phyloP scores from a whole-genome alignment of 2,888 invertebrate species.

The Entomobrya multifasciata region DNA sequence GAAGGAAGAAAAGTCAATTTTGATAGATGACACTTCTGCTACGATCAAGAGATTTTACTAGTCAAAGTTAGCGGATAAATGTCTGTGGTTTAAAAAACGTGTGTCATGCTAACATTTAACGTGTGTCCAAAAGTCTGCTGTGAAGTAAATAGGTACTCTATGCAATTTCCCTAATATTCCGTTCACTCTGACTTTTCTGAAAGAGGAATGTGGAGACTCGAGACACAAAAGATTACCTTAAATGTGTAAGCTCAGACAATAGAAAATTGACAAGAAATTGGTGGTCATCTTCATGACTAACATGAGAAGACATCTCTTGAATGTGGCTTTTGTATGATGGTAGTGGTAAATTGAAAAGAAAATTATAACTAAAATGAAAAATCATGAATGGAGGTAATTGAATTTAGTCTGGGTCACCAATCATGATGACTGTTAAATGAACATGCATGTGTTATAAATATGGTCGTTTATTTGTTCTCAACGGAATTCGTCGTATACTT shows the following conservation, averaged over 20 bases:
- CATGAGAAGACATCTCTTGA: neutral
- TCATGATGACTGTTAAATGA: conserved; percentile 1
- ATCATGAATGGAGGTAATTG: conserved; percentile 59
- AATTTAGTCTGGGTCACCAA: conserved; percentile 39
- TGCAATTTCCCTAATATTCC: neutral
- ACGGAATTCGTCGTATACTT: neutral
- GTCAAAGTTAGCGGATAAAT: conserved; percentile 57
- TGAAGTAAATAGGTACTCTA: too few relatives aligned
- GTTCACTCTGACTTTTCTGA: neutral
- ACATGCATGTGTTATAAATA: conserved; percentile 29
- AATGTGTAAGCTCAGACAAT: conserved; percentile 28
- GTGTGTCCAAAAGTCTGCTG: neutral
- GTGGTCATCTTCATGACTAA: conserved; percentile 43
- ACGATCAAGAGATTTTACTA: conserved; percentile 36
- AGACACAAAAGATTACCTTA: conserved; percentile 31
- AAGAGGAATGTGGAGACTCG: neutral
- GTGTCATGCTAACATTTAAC: neutral
- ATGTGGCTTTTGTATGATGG: neutral
- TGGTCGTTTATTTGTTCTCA: conserved; percentile 14
- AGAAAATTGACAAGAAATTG: neutral
- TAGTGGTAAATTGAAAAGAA: conserved; percentile 16
- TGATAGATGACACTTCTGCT: conserved; percentile 55
- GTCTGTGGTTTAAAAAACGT: conserved; percentile 3
- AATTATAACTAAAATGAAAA: conserved; percentile 29
- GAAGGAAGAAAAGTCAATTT: conserved; percentile 66